Evolutionary conservation across 2,797 vertebrate genomes (phyloP), one percentile per base, ranked within the genome.

Genomic region (Lepus townsendii): DNA sequence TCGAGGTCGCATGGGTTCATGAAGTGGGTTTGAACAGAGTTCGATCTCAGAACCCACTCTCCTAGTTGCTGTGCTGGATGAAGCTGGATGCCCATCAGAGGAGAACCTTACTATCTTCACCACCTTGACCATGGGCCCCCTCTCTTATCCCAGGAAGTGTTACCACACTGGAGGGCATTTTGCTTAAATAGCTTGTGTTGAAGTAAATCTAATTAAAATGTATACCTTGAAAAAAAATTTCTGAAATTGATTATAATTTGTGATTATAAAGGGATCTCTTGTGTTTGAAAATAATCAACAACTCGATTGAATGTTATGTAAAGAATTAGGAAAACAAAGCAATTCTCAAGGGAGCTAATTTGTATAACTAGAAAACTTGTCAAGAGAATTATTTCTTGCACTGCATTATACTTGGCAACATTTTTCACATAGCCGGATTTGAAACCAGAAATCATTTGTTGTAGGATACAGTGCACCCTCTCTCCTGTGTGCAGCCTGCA

Each of bases 381-480:
- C 95, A 95, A 97, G 96, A 97, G 97, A 97, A 97, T 96, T 93
- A 73, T 97, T 98, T 98, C 96, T 98, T 97, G 93, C 83, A 95
- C 91, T 2, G 79, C 90, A 83, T 91, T 84, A 96, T 97, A 94
- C 83, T 98, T 95, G 93, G 82, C 94, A 88, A 32, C 94, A 68
- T 86, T 92, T 96, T 97, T 97, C 95, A 90, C 95, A 94, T 66
- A 92, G 96, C 95, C 88, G 84, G 97, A 98, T 96, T 97, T 97
- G 94, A 76, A 97, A 97, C 96, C 93, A 94, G 98, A 98, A 98
- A 97, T 98, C 97, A 98, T 98, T 97, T 98, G 95, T 97, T 97
- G 94, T 85, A 95, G 97, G 97, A 97, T 98, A 97, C 97, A 97
- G 97, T 96, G 97, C 96, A 96, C 92, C 42, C n/a, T 92, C 9